Percentiles rank a stretch among this genome's conserved stretches.
These are phyloP conservation scores for Dicycla oo DNA, from an alignment of 2,888 invertebrate genomes.

Conservation along the genomic window DNA sequence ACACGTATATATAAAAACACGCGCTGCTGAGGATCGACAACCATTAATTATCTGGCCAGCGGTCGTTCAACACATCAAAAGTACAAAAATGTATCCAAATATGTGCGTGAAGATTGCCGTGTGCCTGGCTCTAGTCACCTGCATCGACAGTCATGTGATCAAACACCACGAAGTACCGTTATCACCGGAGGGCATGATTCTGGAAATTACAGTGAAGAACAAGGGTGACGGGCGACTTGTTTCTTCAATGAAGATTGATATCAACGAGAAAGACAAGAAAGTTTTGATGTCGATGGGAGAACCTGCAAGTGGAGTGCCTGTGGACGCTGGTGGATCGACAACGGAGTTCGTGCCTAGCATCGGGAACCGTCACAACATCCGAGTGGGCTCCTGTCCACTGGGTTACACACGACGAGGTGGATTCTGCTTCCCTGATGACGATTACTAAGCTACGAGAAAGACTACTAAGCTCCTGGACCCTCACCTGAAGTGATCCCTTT, in stretches of 20 bases:
- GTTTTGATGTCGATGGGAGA: conserved; percentile 30
- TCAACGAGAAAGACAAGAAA: conserved; percentile 51
- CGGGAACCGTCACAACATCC: conserved; percentile 62
- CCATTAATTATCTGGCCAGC: conserved; percentile 42
- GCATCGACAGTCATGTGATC: conserved; percentile 48
- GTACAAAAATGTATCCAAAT: conserved; percentile 61
- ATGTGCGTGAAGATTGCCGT: conserved; percentile 63
- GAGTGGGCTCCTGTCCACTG: conserved; percentile 63
- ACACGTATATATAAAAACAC: conserved; percentile 36
- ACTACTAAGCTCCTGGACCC: no score
- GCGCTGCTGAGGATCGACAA: not conserved
- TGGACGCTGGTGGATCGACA: not conserved
- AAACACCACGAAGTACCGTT: conserved; percentile 49
- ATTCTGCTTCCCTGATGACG: conserved; percentile 69
- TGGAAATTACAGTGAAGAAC: conserved; percentile 52
- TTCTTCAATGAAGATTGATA: conserved; percentile 46
- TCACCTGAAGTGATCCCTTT: not conserved
- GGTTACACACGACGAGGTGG: conserved; percentile 66
- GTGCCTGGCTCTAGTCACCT: conserved; percentile 51
- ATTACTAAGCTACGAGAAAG: conserved; percentile 59
- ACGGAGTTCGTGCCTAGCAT: conserved; percentile 46
- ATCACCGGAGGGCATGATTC: conserved; percentile 42
- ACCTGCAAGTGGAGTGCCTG: conserved; percentile 9
- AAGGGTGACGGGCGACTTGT: conserved; percentile 35
- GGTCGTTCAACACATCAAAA: conserved; percentile 57